Evolutionary conservation across 2,797 vertebrate species (phyloP).

Genomic region (Spizella passerina): DNA sequence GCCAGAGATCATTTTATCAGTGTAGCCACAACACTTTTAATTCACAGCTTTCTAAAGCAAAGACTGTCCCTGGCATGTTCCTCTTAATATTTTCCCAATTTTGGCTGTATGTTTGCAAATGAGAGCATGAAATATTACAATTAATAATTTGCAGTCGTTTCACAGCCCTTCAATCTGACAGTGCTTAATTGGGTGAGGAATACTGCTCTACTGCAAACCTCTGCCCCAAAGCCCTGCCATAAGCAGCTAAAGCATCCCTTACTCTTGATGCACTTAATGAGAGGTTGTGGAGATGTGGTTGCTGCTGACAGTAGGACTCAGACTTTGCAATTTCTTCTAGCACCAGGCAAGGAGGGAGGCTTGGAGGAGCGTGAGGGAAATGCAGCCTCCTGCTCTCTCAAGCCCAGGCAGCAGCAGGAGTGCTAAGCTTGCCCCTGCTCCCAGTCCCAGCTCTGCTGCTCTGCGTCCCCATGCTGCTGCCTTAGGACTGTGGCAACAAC

Average conservation of each 20-base stretch:
- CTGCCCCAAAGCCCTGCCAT: background rate
- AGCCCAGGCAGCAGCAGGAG: background rate
- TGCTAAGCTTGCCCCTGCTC: background rate
- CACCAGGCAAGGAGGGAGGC: background rate
- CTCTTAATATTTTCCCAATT: background rate
- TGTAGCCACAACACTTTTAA: background rate
- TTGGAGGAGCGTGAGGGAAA: background rate
- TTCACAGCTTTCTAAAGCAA: background rate
- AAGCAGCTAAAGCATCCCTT: background rate
- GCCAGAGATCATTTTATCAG: background rate
- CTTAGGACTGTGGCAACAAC: background rate
- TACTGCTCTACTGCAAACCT: background rate
- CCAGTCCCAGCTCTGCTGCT: background rate
- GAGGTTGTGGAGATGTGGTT: background rate
- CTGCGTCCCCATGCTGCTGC: background rate
- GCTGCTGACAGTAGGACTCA: background rate
- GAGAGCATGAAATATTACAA: background rate
- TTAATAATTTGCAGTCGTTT: background rate
- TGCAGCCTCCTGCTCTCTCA: background rate
- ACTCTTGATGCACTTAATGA: background rate
- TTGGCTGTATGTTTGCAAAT: background rate
- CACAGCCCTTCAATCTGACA: background rate
- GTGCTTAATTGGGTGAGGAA: background rate
- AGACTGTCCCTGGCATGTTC: background rate
- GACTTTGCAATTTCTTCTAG: background rate